A percentile compares a stretch with the other conserved stretches of the same genome.
These are phyloP conservation scores for Actenoides hombroni DNA, from an alignment of 2,113 vertebrate genomes.

Conservation along the genomic window DNA sequence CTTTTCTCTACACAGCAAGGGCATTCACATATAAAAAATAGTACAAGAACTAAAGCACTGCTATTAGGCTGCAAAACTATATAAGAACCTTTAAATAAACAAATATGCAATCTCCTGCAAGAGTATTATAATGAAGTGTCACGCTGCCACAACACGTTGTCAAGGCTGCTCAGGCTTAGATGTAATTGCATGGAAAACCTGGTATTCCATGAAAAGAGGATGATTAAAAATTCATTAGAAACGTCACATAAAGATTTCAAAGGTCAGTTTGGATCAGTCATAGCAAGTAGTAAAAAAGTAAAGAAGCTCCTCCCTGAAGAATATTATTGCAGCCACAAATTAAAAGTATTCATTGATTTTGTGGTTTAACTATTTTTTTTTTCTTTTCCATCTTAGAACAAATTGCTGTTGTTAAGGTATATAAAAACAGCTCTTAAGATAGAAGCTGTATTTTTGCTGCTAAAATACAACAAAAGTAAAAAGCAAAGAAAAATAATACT, in stretches of 20 bases:
- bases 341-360: not conserved
- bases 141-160: not conserved
- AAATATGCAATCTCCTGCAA: not conserved
- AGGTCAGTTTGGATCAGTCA: not conserved
- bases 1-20: not conserved
- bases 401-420: not conserved
- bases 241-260: not conserved
- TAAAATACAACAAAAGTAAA: not conserved
- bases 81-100: not conserved
- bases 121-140: not conserved
- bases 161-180: not conserved
- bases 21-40: not conserved
- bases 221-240: not conserved
- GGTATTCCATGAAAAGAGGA: not conserved
- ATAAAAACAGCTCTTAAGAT: not conserved
- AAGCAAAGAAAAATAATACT: not conserved
- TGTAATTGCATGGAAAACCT: not conserved
- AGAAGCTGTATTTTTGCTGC: not conserved
- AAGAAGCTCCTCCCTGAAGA: not conserved
- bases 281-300: not conserved
- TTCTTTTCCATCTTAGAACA: not conserved
- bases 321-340: not conserved
- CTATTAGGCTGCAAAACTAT: not conserved
- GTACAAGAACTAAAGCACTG: not conserved
- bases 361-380: not conserved